phyloP scores from a whole-genome alignment of 2,888 invertebrate genomes.

The Cynaeus angustus region DNA sequence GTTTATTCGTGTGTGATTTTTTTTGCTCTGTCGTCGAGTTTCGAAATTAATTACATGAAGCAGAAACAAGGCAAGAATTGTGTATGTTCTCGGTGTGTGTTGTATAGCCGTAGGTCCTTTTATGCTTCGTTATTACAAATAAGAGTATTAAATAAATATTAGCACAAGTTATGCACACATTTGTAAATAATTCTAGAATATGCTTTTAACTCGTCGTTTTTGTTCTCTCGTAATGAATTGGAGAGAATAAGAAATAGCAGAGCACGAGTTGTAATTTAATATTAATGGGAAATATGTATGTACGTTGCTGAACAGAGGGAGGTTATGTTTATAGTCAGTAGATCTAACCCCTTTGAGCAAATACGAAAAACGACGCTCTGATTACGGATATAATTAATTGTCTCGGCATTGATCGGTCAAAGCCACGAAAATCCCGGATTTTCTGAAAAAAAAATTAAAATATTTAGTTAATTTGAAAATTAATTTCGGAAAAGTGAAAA shows the following conservation, averaged over 20 bases:
- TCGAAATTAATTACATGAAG: conserved; percentile 33
- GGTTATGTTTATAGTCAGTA: conserved; percentile 29
- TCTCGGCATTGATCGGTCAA: conserved; percentile 3
- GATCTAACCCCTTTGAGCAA: conserved; percentile 31
- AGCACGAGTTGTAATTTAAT: conserved; percentile 42
- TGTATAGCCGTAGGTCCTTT: conserved; percentile 27
- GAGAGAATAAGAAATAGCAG: conserved; percentile 37
- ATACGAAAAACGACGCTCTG: conserved; percentile 26
- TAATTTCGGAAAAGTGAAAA: too few relatives aligned
- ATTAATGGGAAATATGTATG: conserved; percentile 47
- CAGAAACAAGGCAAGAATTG: conserved; percentile 27
- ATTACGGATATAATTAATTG: conserved; percentile 34
- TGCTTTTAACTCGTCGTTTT: conserved; percentile 45
- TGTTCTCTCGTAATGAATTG: conserved; percentile 38
- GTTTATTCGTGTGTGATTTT: conserved; percentile 4
- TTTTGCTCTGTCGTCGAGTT: conserved; percentile 12
- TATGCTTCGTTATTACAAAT: conserved; percentile 42
- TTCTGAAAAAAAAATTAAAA: too few relatives aligned
- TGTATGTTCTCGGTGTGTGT: conserved; percentile 19
- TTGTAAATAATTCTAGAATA: conserved; percentile 45
- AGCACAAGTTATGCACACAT: conserved; percentile 46
- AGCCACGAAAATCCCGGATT: not conserved
- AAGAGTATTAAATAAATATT: conserved; percentile 48
- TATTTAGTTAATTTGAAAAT: too few relatives aligned
- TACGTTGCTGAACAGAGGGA: conserved; percentile 20